Base-by-base conservation (phyloP, 2,888 invertebrate genomes). In the Trisateles emortualis region DNA sequence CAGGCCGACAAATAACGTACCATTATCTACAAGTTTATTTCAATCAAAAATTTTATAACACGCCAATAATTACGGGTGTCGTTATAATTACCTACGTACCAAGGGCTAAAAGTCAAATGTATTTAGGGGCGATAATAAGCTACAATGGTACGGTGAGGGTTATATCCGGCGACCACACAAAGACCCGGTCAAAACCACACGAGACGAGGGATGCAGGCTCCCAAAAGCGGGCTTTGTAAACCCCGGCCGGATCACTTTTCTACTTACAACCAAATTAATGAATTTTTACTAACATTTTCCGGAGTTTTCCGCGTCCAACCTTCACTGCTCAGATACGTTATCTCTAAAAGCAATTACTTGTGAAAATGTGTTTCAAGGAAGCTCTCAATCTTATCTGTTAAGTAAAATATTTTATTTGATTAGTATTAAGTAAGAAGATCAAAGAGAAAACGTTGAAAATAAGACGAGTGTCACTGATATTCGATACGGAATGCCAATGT, bases 111-210 rank as follows among this genome's bases (percentile, higher is more conserved):
- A 82, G 81, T 81, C 78, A 79, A 78, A 75, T 72, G 74, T 75
- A 74, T 77, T 79, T 74, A 45, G 73, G 73, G 70, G 75, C 67
- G 68, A 74, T 79, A 83, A 79, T 78, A 82, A 78, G 76, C 72
- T 67, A 59, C 56, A 59, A 66, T 54, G 55, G 49, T 47, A 56
- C 46, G 48, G 55, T 38, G 61, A 65, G 76, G 71, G 73, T 74
- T 69, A 73, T 72, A 72, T 78, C 72, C 71, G 62, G 66, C 44
- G 66, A 64, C 81, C 82, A 64, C 79, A 78, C 74, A 75, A 76
- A 76, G 72, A 62, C 48, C 64, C 68, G 68, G 66, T 65, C 64
- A 65, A 79, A 72, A 86, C 88, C 86, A 75, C 87, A 86, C 69
- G 74, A 70, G 51, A 33, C 33, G 36, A 65, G 49, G 44, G 57